Evolutionary conservation across 2,888 invertebrate genomes (phyloP).

Genomic region (Pinctada fucata): DNA sequence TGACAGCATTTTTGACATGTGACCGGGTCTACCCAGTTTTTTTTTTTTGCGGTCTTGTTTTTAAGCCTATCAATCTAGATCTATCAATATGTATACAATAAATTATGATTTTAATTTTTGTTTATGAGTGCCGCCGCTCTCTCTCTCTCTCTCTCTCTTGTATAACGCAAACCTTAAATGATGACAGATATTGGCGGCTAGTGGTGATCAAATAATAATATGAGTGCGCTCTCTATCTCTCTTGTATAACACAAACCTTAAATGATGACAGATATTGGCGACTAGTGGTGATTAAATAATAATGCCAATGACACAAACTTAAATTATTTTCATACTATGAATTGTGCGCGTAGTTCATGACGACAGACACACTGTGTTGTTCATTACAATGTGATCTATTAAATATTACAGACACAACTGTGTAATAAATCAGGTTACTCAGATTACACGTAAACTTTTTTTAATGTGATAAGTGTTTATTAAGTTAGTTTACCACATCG

Average conservation of each 20-base stretch:
- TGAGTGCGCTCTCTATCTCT: too few relatives aligned
- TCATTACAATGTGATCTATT: conserved; percentile 11
- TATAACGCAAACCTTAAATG: conserved; percentile 14
- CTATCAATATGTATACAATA: not conserved
- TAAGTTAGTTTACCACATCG: conserved; percentile 6
- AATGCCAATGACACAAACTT: conserved; percentile 20
- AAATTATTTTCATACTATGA: conserved; percentile 8
- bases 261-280: not conserved
- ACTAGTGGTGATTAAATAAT: not conserved
- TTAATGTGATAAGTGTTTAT: conserved; percentile 11
- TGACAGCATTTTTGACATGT: too few relatives aligned
- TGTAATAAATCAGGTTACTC: conserved; percentile 10
- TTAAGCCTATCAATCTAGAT: too few relatives aligned
- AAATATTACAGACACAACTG: conserved; percentile 11
- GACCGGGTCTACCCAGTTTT: too few relatives aligned
- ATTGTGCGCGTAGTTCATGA: conserved; percentile 13
- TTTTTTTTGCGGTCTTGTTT: too few relatives aligned
- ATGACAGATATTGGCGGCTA: conserved; percentile 17
- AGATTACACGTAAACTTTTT: conserved; percentile 10
- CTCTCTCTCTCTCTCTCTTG: conserved; percentile 1
- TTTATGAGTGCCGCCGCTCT: not conserved
- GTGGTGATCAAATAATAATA: not conserved
- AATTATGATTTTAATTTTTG: conserved; percentile 1
- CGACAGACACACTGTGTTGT: conserved; percentile 20
- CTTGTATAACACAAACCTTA: not conserved